phyloP scores from a whole-genome alignment of 92 coral and sea anemone genomes.

The Phenganax marumi region DNA sequence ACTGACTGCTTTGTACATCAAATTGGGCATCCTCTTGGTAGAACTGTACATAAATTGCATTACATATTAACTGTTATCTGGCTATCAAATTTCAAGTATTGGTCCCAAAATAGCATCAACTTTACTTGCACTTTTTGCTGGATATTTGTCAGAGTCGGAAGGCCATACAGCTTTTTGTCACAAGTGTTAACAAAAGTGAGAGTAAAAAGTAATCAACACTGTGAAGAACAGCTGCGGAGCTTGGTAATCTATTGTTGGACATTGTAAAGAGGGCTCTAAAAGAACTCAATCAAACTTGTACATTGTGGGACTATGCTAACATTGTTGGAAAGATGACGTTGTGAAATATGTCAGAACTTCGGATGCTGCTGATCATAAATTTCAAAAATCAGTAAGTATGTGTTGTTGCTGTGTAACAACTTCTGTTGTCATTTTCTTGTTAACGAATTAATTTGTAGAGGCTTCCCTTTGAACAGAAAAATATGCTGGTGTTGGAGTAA shows the following conservation, averaged over 20 bases:
- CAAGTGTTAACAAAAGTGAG: not conserved
- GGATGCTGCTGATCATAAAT: not conserved
- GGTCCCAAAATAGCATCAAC: not conserved
- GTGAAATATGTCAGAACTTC: conserved; percentile 17
- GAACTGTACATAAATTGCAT: not conserved
- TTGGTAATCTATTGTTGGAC: no score
- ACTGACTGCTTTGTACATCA: not conserved
- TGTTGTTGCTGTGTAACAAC: not conserved
- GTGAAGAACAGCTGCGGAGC: not conserved
- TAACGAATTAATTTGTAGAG: no score
- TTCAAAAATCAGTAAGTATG: conserved; percentile 19
- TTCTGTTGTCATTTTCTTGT: no score
- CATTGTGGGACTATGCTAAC: no score
- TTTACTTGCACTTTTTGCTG: not conserved
- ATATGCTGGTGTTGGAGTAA: no score
- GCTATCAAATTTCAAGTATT: not conserved
- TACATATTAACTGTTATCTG: no score
- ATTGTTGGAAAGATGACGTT: not conserved
- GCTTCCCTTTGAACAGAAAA: no score
- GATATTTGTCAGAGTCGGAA: not conserved
- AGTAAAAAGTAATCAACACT: not conserved
- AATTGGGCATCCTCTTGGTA: not conserved
- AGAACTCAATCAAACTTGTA: no score
- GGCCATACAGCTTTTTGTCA: not conserved
- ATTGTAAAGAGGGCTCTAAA: no score